Conservation (phyloP, 2,797 vertebrate genomes). For the Eulemur albifrons region DNA sequence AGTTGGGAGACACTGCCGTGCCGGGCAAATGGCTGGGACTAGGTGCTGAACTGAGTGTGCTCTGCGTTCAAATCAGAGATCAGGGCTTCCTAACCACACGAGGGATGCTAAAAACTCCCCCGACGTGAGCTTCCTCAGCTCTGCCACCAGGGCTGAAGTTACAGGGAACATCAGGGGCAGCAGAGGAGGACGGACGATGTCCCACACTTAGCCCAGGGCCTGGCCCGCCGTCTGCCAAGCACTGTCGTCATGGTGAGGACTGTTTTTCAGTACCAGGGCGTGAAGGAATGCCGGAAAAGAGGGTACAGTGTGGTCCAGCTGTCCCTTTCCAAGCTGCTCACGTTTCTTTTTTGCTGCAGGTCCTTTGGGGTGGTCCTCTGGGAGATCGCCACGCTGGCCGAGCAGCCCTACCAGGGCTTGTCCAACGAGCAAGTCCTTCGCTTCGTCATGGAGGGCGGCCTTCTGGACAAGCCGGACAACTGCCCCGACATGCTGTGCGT, state of each 20-base stretch:
- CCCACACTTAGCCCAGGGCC: neutral
- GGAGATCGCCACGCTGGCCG: slow-evolving; percentile 96
- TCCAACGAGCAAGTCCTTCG: slow-evolving; percentile 99
- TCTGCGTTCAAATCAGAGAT: neutral
- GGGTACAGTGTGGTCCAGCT: rapidly evolving
- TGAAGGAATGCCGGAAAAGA: neutral
- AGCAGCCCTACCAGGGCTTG: slow-evolving; percentile 99
- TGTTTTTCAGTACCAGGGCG: rapidly evolving
- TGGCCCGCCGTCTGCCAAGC: rapidly evolving
- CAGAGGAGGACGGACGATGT: rapidly evolving
- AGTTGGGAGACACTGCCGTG: neutral
- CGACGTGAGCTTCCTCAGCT: neutral
- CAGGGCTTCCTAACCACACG: neutral
- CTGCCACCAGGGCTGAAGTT: neutral
- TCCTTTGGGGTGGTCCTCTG: slow-evolving; percentile 97
- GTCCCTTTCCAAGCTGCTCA: neutral
- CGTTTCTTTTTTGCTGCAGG: slow-evolving; percentile 70
- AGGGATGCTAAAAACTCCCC: neutral
- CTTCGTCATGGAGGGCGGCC: slow-evolving; percentile 98
- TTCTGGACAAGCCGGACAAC: slow-evolving; percentile 97
- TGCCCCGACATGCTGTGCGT: slow-evolving; percentile 99
- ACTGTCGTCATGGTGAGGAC: neutral
- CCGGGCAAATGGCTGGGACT: neutral
- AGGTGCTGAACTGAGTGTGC: neutral
- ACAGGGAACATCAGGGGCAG: rapidly evolving